These are phyloP conservation scores for Cepaea hortensis DNA, from an alignment of 2,888 invertebrate genomes.

Conservation along the genomic window DNA sequence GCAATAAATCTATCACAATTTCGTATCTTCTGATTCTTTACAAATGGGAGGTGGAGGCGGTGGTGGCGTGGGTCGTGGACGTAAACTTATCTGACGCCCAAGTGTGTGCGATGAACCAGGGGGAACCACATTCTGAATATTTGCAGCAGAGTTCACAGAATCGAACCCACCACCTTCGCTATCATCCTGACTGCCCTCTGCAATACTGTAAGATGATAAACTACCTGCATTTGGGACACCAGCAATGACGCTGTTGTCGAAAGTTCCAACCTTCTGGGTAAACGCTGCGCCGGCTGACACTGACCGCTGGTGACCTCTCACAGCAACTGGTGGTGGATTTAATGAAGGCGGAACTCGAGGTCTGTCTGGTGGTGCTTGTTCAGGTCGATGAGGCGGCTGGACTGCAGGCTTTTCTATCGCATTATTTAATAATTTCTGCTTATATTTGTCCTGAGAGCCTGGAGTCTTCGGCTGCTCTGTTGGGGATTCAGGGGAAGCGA, in stretches of 20 bases:
- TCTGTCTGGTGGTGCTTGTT: slow-evolving; percentile 57
- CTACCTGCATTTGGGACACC: slow-evolving; percentile 50
- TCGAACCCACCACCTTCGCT: slow-evolving; percentile 38
- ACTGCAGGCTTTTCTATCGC: slow-evolving; percentile 45
- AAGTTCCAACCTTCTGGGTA: slow-evolving; percentile 25
- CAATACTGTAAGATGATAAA: slow-evolving; percentile 46
- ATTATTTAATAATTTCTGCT: slow-evolving; percentile 48
- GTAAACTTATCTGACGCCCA: slow-evolving; percentile 50
- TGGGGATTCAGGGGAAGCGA: slow-evolving; percentile 50
- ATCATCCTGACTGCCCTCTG: slow-evolving; percentile 37
- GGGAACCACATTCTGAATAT: slow-evolving; percentile 26
- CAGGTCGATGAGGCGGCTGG: slow-evolving; percentile 52
- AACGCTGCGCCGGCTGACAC: slow-evolving; percentile 63
- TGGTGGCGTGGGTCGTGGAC: slow-evolving; percentile 65
- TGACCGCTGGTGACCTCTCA: slow-evolving; percentile 63
- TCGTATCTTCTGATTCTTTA: slow-evolving; percentile 65
- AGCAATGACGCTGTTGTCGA: background rate
- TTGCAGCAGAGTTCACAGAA: slow-evolving; percentile 33
- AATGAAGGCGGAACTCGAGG: slow-evolving; percentile 64
- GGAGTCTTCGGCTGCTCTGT: slow-evolving; percentile 55
- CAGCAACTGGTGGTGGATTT: slow-evolving; percentile 47
- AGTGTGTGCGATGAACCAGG: slow-evolving; percentile 44
- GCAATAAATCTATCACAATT: slow-evolving; percentile 56
- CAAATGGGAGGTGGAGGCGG: slow-evolving; percentile 66
- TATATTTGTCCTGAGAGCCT: slow-evolving; percentile 53